Conservation (phyloP, 2,888 invertebrate genomes). For the Dicranocentrus wangi region DNA sequence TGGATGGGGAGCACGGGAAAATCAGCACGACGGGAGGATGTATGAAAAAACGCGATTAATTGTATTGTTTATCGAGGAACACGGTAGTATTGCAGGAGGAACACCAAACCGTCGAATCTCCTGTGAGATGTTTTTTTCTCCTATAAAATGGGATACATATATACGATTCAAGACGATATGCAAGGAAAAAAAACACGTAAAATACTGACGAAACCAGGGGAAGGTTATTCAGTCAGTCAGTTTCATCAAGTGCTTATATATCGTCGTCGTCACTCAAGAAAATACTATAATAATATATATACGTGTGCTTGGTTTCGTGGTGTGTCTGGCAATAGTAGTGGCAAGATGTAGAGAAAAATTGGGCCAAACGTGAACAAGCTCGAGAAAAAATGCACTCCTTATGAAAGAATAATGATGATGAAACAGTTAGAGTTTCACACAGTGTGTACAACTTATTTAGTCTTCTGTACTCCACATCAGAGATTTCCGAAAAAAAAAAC, state of each 20-base stretch:
- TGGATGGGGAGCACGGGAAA: neutral
- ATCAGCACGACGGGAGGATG: neutral
- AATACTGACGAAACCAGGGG: conserved; percentile 48
- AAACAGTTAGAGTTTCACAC: neutral
- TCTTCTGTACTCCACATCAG: no score
- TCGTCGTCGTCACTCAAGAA: neutral
- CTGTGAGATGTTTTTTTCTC: conserved; percentile 2
- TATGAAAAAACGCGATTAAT: neutral
- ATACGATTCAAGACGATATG: no score
- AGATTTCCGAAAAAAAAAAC: no score
- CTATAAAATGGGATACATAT: no score
- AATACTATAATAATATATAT: no score
- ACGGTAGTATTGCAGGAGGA: no score
- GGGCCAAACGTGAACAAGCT: conserved; percentile 11
- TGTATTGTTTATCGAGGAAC: neutral
- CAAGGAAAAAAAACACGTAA: no score
- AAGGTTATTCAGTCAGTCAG: conserved; percentile 59
- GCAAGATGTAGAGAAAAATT: neutral
- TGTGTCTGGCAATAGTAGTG: neutral
- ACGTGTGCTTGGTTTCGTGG: no score
- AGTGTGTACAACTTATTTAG: no score
- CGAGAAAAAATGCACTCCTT: conserved; percentile 1
- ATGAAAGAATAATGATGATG: neutral
- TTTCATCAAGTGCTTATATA: conserved; percentile 35
- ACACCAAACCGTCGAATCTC: neutral